Percentiles rank a stretch among this genome's conserved stretches.
phyloP scores from a whole-genome alignment of 2,797 vertebrate genomes.

The Tenualosa ilisha region DNA sequence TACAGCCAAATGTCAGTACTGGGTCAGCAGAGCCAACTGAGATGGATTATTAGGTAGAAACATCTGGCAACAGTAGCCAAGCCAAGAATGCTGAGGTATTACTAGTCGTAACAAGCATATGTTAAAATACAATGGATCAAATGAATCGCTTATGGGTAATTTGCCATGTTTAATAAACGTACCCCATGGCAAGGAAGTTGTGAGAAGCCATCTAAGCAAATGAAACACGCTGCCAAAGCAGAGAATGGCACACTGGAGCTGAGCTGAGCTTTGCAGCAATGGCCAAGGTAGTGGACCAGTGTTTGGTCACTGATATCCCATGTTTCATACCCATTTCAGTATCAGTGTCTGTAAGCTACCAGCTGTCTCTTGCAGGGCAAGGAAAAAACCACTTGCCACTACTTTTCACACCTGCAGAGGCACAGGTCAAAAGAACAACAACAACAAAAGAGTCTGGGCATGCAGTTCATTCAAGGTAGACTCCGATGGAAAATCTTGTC shows the following conservation, averaged over 20 bases:
- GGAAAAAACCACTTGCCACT: background rate
- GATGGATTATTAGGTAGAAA: background rate
- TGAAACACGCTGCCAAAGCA: background rate
- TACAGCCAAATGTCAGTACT: constrained; percentile 15
- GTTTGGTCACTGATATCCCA: background rate
- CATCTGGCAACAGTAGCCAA: constrained; percentile 15
- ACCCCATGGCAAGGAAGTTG: background rate
- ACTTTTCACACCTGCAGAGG: constrained; percentile 14
- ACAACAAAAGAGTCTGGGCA: background rate
- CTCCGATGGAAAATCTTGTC: constrained; percentile 20
- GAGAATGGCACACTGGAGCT: background rate
- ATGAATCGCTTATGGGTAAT: background rate
- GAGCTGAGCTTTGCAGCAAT: background rate
- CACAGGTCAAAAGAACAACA: background rate
- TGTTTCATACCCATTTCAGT: constrained; percentile 21
- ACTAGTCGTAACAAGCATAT: background rate
- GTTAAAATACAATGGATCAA: background rate
- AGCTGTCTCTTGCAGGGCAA: background rate
- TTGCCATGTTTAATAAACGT: background rate
- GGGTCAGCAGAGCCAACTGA: background rate
- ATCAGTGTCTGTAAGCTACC: constrained; percentile 19
- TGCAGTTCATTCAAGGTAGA: background rate
- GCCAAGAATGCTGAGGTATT: constrained; percentile 10
- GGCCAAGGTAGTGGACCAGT: background rate
- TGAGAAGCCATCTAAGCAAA: background rate